Evolutionary conservation across 2,888 invertebrate species (phyloP).

Genomic region (Brachyptera risi): DNA sequence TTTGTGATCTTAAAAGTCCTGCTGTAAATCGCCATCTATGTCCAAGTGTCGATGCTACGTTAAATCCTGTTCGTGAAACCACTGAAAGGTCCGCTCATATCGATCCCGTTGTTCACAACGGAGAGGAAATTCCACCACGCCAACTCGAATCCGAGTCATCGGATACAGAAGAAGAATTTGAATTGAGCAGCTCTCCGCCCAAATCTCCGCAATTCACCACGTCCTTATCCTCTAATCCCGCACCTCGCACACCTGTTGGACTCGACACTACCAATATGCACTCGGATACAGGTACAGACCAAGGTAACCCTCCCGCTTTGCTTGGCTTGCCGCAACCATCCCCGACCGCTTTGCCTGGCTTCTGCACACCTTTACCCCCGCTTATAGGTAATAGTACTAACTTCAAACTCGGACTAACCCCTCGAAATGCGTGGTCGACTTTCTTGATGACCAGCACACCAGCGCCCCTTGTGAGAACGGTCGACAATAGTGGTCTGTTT

Average conservation of each 20-base stretch:
- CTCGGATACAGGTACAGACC: constrained; percentile 3
- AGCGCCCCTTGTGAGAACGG: constrained; percentile 27
- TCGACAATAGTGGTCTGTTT: constrained; percentile 42
- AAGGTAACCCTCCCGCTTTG: constrained; percentile 19
- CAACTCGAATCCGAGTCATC: neutral
- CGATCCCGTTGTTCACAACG: neutral
- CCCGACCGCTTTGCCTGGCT: constrained; percentile 18
- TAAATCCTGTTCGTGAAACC: neutral
- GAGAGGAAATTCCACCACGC: neutral
- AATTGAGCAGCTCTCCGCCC: constrained; percentile 5
- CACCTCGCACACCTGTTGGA: neutral
- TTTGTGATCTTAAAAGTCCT: constrained; percentile 10
- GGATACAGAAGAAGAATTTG: neutral
- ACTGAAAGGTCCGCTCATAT: neutral
- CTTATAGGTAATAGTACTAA: constrained; percentile 29
- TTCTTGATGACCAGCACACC: constrained; percentile 35
- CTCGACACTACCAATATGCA: neutral
- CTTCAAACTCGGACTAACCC: constrained; percentile 17
- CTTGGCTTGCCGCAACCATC: neutral
- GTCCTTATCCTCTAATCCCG: neutral
- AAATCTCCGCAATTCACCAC: constrained; percentile 3
- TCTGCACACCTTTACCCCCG: constrained; percentile 35
- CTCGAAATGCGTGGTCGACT: constrained; percentile 25
- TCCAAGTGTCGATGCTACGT: too few species aligned
- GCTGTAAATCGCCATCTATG: neutral